Conservation (phyloP, 2,888 invertebrate species). For the Taphrorychus bicolor region DNA sequence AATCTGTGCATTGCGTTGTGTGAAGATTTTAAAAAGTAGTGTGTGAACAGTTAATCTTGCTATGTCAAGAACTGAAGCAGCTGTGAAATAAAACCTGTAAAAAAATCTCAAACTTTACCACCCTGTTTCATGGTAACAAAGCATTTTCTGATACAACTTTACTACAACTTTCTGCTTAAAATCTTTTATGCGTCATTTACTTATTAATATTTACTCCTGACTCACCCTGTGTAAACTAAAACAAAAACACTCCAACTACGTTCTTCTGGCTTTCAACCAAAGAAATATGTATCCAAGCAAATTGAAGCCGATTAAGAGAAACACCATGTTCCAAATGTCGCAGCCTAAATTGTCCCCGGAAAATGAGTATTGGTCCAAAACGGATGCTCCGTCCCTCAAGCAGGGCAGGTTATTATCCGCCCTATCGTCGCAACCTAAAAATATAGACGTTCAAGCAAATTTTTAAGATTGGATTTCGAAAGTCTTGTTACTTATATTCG, state of each 20-base stretch:
- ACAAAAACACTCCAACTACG: not conserved
- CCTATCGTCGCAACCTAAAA: slow-evolving; percentile 67
- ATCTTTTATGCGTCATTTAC: too few species aligned
- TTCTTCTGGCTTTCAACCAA: slow-evolving; percentile 65
- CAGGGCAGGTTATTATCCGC: slow-evolving; percentile 71
- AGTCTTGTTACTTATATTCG: slow-evolving; percentile 66
- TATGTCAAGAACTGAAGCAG: too few species aligned
- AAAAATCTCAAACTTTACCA: too few species aligned
- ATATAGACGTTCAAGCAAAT: not conserved
- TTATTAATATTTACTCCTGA: too few species aligned
- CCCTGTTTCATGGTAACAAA: too few species aligned
- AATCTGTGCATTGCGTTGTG: too few species aligned
- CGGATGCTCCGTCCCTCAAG: slow-evolving; percentile 73
- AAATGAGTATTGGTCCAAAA: slow-evolving; percentile 78
- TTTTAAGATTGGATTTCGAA: not conserved
- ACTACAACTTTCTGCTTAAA: too few species aligned
- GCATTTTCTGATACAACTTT: too few species aligned
- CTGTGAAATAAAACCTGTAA: too few species aligned
- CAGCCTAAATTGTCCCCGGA: slow-evolving; percentile 66
- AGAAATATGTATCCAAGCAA: slow-evolving; percentile 73
- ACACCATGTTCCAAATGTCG: slow-evolving; percentile 71
- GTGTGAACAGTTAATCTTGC: too few species aligned
- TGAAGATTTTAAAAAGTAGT: too few species aligned
- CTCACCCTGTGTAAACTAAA: too few species aligned
- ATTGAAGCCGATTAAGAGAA: slow-evolving; percentile 74